phyloP scores from a whole-genome alignment of 2,113 vertebrate species.

The Actenoides lindsayi region DNA sequence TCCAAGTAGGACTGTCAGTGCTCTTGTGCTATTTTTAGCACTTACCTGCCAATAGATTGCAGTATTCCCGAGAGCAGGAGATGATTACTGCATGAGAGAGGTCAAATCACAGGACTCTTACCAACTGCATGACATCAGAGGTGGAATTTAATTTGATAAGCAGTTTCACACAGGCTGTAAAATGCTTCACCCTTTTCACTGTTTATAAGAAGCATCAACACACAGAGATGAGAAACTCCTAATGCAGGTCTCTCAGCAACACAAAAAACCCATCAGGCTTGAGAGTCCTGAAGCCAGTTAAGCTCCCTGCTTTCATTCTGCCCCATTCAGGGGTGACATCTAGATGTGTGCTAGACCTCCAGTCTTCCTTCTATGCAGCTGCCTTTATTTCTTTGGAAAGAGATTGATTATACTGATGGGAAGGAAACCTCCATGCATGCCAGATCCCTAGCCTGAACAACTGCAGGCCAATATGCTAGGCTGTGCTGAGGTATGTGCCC shows the following conservation, averaged over 20 bases:
- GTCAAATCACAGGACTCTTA: not conserved
- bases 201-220: not conserved
- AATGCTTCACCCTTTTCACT: not conserved
- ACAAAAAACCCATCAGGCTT: not conserved
- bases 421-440: not conserved
- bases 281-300: not conserved
- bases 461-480: accelerated
- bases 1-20: not conserved
- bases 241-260: not conserved
- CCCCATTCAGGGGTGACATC: not conserved
- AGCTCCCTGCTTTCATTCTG: not conserved
- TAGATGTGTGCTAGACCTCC: not conserved
- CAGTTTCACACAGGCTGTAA: not conserved
- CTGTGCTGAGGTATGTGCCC: not conserved
- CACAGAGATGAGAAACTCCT: not conserved
- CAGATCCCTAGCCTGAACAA: not conserved
- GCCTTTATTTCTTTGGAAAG: not conserved
- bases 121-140: not conserved
- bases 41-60: not conserved
- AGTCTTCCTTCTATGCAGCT: not conserved
- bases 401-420: not conserved
- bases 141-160: not conserved
- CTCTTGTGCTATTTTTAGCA: not conserved
- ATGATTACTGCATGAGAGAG: not conserved
- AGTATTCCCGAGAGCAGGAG: not conserved